These are phyloP conservation scores for Caerostris darwini DNA, from an alignment of 1,140 invertebrate genomes.

Conservation along the genomic window DNA sequence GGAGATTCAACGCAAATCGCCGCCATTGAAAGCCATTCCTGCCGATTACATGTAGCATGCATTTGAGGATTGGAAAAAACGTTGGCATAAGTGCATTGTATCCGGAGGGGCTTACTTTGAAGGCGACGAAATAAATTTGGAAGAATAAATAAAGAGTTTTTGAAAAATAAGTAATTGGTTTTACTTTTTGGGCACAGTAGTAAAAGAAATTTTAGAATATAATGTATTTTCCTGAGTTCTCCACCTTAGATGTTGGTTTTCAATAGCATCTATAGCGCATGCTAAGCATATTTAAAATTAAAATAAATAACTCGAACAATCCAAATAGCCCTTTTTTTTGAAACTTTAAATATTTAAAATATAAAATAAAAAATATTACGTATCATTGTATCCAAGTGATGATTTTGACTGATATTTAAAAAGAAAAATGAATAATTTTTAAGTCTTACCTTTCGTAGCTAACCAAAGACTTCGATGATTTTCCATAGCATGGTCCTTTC, in stretches of 20 bases:
- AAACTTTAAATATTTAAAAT: background rate
- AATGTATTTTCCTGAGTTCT: background rate
- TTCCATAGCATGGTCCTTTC: background rate
- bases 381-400: background rate
- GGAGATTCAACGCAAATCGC: too few species aligned
- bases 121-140: too few species aligned
- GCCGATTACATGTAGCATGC: too few species aligned
- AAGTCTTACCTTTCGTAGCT: background rate
- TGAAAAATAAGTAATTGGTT: too few species aligned
- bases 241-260: background rate
- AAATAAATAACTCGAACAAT: background rate
- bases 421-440: background rate
- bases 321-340: conserved; percentile 6
- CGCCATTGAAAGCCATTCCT: too few species aligned
- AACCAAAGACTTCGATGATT: background rate
- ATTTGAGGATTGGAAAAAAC: too few species aligned
- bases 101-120: too few species aligned
- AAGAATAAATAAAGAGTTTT: too few species aligned
- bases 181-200: too few species aligned
- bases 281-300: background rate
- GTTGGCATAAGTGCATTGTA: too few species aligned
- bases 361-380: background rate
- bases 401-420: background rate
- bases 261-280: background rate
- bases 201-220: background rate